Percentiles rank a stretch among this genome's conserved stretches.
Evolutionary conservation across 2,888 invertebrate genomes (phyloP).

Genomic region (Azorinus chamasolen): DNA sequence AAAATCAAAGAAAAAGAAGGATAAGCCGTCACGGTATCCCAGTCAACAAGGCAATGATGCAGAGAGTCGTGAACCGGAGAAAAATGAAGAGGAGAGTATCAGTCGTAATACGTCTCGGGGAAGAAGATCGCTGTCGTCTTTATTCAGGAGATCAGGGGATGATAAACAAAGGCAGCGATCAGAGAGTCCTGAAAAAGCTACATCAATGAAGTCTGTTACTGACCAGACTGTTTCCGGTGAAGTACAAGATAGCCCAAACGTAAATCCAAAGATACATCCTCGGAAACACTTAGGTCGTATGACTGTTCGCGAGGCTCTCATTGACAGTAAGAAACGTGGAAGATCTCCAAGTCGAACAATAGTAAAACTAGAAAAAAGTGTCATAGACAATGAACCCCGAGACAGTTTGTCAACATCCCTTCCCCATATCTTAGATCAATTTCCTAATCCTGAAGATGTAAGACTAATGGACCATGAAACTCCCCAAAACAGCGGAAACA

Average conservation of each 20-base stretch:
- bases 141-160: slow-evolving; percentile 27
- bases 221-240: slow-evolving; percentile 4
- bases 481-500: slow-evolving; percentile 15
- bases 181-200: slow-evolving; percentile 15
- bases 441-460: not conserved
- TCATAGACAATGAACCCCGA: slow-evolving; percentile 23
- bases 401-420: slow-evolving; percentile 40
- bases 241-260: slow-evolving; percentile 22
- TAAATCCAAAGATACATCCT: slow-evolving; percentile 64
- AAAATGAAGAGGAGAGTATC: slow-evolving; percentile 9
- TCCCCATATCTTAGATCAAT: slow-evolving; percentile 46
- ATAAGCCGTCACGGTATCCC: slow-evolving; percentile 1
- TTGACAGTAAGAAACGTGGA: slow-evolving; percentile 62
- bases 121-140: slow-evolving; percentile 40
- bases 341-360: slow-evolving; percentile 53
- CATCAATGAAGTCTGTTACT: not conserved
- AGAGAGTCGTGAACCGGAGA: not conserved
- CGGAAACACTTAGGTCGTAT: slow-evolving; percentile 70
- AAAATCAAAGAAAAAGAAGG: slow-evolving; percentile 18
- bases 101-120: slow-evolving; percentile 31
- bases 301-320: slow-evolving; percentile 75
- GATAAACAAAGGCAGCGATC: slow-evolving; percentile 15
- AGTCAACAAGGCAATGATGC: not conserved
- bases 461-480: not conserved
- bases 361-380: slow-evolving; percentile 42